Base-by-base conservation (phyloP, 2,113 vertebrate species). In the Fukomys damarensis region DNA sequence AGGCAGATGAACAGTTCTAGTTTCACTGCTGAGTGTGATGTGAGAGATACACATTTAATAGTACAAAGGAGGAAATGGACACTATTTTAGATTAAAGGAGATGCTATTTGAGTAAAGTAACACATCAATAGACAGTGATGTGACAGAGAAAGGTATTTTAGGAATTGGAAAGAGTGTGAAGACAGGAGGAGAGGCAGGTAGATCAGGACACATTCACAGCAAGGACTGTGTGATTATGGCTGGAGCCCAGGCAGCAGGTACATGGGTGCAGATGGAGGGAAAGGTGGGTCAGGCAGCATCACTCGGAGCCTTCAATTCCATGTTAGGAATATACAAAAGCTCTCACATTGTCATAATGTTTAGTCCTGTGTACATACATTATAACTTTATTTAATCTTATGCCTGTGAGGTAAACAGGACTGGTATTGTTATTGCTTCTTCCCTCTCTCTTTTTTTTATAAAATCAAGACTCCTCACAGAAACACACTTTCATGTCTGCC, bases 191-290 rank as follows among this genome's bases (percentile, higher is more conserved):
- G 41, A 52, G 56, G 68, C 8, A 17, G 91, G 70, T 11, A 72
- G 28, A 12, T 46, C 38, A 46, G 88, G 72, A 14, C 1, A 13
- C 6, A 0, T 46, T 58, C 35, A 28, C 43, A 14, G 41, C 2
- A 54, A 54, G 43, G 76, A 28, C 43, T 30, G 1, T 1, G 2
- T 38, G 61, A 4, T n/a, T 65, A 52, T 0, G 10, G 26, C 41
- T 59, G n/a, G 35, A 91, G n/a, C 19, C 54, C 4, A 20, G 79
- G 16, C 13, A 56, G 5, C n/a, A 4, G 0, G 0, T 24, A 4
- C 2, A 19, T 35, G 76, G 35, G 41, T 0, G 5, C 0, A 2
- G 5, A 26, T 1, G 1, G 49, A 52, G 35, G 20, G 13, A 19
- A 3, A 24, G 16, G 7, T 26, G 43, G 41, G 1, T 3, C 22